These are phyloP conservation scores for Peromyscus nudipes DNA, from an alignment of 2,797 vertebrate genomes.

Conservation along the genomic window DNA sequence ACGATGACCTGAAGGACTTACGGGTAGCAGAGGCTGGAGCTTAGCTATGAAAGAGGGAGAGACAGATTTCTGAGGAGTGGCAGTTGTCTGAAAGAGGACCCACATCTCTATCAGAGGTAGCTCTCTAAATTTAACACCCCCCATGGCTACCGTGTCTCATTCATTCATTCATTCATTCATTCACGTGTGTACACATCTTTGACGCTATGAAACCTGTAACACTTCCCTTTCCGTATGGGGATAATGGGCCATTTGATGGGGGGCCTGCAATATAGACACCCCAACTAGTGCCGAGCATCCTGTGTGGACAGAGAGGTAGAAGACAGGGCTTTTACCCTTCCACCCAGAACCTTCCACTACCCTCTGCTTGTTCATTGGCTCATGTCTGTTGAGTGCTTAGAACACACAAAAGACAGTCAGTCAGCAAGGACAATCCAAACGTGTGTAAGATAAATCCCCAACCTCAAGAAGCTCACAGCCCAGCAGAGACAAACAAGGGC, in stretches of 20 bases:
- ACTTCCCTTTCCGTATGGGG: not conserved
- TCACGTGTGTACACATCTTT: not conserved
- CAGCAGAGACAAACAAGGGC: not conserved
- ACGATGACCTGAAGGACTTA: not conserved
- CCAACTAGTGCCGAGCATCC: not conserved
- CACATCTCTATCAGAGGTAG: not conserved
- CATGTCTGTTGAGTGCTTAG: not conserved
- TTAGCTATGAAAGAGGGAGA: not conserved
- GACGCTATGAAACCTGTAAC: not conserved
- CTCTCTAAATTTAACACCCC: not conserved
- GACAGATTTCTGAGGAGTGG: not conserved
- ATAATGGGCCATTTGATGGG: not conserved
- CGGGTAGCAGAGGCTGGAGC: not conserved
- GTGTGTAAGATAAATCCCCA: not conserved
- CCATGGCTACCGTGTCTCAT: fast-evolving
- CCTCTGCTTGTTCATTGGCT: not conserved
- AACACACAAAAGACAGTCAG: too few relatives aligned
- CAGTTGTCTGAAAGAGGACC: not conserved
- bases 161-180: not conserved
- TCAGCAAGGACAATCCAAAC: not conserved
- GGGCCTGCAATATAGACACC: not conserved
- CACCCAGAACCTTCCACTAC: not conserved
- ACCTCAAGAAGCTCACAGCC: not conserved
- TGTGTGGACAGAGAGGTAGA: fast-evolving
- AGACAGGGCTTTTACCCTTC: not conserved